Evolutionary conservation across 2,797 vertebrate species (phyloP).

Genomic region (Jordanella pulchra): DNA sequence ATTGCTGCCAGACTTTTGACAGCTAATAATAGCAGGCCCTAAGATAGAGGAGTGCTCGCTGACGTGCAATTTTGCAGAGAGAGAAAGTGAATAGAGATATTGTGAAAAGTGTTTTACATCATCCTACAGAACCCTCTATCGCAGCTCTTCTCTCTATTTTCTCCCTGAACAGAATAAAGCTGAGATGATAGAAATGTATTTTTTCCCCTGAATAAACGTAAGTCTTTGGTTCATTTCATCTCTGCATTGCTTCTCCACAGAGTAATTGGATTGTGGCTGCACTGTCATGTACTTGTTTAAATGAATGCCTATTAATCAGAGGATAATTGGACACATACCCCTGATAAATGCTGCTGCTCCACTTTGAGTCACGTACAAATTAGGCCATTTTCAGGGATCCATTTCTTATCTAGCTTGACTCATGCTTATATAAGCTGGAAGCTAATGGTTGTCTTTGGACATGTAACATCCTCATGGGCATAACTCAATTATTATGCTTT

Average conservation of each 20-base stretch:
- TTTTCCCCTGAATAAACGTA: slow-evolving; percentile 40
- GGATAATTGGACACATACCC: slow-evolving; percentile 78
- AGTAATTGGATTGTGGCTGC: slow-evolving; percentile 75
- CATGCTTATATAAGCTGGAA: slow-evolving; percentile 56
- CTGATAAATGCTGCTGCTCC: slow-evolving; percentile 75
- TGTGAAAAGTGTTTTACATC: slow-evolving; percentile 7
- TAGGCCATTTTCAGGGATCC: slow-evolving; percentile 70
- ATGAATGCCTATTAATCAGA: slow-evolving; percentile 78
- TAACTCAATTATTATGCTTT: slow-evolving; percentile 21
- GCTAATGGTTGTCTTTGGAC: slow-evolving; percentile 43
- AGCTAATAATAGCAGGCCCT: slow-evolving; percentile 39
- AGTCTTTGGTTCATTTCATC: slow-evolving; percentile 57
- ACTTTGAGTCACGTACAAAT: slow-evolving; percentile 77
- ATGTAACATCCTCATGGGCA: slow-evolving; percentile 14
- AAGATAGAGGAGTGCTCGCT: slow-evolving; percentile 17
- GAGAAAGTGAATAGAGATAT: slow-evolving; percentile 5
- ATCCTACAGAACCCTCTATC: slow-evolving; percentile 15
- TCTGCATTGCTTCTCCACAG: slow-evolving; percentile 41
- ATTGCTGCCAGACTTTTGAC: slow-evolving; percentile 40
- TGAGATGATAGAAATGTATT: slow-evolving; percentile 23
- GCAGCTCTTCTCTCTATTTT: slow-evolving; percentile 25
- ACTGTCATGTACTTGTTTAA: slow-evolving; percentile 62
- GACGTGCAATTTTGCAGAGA: not conserved
- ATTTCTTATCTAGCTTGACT: slow-evolving; percentile 72
- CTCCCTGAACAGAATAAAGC: slow-evolving; percentile 35